Evolutionary conservation across 92 coral and sea anemone species (phyloP), one percentile per base, ranked within the genome.

Genomic region (Bergia sp.): DNA sequence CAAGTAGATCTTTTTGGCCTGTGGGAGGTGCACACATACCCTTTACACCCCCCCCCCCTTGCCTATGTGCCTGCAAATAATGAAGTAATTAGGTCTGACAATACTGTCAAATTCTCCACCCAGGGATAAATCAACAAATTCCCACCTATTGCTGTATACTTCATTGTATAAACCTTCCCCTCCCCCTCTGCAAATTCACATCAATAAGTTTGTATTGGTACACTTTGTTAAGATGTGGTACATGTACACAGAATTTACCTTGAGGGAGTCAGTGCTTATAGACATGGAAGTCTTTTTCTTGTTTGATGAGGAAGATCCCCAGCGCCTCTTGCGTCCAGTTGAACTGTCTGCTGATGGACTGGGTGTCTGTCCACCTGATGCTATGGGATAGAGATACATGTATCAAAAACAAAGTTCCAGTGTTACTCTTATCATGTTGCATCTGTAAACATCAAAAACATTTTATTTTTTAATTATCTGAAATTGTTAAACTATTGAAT

Each of bases 251-350:
- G 6, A 43, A n/a, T 66, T 39, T 40, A 96, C 99, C 94, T 96
- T 96, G 43, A 96, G 95, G 1, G 98, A 96, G 75, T 95, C 99
- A 49, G 99, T 96, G 38, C 98, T 96, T 21, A 96, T 96, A 12
- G 95, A 91, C 67, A 92, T 85, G 15, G 98, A 89, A 0, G 99
- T 47, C 89, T 96, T 96, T 66, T 89, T 91, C 92, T 93, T 91
- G 90, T 84, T 86, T 38, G 93, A 90, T 21, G 96, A 92, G 2
- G 96, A 90, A 58, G 94, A 91, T 16, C 98, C 93, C 98, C 99
- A 93, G 91, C 98, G 93, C 66, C 97, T 91, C 78, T 93, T 96
- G 88, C 94, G 87, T 67, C 94, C 90, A 18, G 81, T 94, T 9
- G 92, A 85, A 6, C 82, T 38, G 16, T 84, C 87, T 45, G 64